Evolutionary conservation across 2,888 invertebrate species (phyloP).

Genomic region (Cheilosia impressa): DNA sequence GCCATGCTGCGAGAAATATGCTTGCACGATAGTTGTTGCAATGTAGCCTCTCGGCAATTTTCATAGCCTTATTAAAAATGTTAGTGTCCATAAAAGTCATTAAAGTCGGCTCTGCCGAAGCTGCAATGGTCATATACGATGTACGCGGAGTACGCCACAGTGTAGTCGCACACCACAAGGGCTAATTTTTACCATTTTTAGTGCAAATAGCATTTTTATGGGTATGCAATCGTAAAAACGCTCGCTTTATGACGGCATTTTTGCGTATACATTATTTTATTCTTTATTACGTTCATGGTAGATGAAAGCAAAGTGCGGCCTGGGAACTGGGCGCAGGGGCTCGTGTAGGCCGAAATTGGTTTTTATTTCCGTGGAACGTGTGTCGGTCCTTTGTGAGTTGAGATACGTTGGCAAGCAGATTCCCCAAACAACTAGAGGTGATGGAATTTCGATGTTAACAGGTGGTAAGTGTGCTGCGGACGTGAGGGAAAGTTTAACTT

Average conservation of each 20-base stretch:
- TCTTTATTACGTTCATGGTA: conserved; percentile 63
- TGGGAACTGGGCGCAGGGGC: neutral
- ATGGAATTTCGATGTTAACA: conserved; percentile 59
- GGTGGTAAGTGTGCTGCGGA: conserved; percentile 33
- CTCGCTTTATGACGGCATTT: conserved; percentile 67
- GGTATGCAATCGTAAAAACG: conserved; percentile 74
- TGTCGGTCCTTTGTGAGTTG: conserved; percentile 64
- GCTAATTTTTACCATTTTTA: conserved; percentile 73
- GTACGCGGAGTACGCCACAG: neutral
- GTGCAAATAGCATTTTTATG: conserved; percentile 75
- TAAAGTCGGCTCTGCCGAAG: conserved; percentile 56
- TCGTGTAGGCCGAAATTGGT: conserved; percentile 17
- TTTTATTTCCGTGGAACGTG: conserved; percentile 55
- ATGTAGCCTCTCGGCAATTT: conserved; percentile 66
- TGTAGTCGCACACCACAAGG: conserved; percentile 20
- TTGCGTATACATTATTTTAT: conserved; percentile 71
- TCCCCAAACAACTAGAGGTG: conserved; percentile 22
- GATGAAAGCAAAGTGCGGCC: neutral
- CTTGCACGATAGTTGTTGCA: conserved; percentile 65
- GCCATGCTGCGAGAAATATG: neutral
- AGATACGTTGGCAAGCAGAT: conserved; percentile 52
- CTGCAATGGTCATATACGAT: conserved; percentile 39
- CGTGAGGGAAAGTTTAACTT: conserved; percentile 25
- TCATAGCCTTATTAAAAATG: conserved; percentile 75
- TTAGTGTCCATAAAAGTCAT: conserved; percentile 73